Percentiles rank a stretch among this genome's conserved stretches.
Evolutionary conservation across 2,888 invertebrate species (phyloP).

Genomic region (Trachelus tabidus): DNA sequence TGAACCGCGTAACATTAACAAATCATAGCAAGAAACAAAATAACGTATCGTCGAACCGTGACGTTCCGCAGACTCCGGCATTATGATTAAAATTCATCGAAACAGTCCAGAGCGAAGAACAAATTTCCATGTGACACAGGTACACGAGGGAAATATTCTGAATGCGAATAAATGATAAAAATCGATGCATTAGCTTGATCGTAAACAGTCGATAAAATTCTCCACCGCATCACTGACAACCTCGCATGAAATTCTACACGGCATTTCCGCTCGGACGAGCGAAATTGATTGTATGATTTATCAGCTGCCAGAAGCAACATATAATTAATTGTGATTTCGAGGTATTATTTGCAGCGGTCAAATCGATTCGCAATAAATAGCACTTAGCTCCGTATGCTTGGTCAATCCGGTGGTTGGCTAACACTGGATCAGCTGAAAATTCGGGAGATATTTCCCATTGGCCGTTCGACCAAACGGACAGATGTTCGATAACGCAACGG

Average conservation of each 20-base stretch:
- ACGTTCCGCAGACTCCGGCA: not conserved
- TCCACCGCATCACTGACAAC: slow-evolving; percentile 1
- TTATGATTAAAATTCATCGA: not conserved
- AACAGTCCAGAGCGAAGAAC: not conserved
- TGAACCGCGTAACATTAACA: not conserved
- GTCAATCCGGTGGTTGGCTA: slow-evolving; percentile 44
- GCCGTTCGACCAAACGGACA: not conserved
- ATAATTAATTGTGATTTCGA: slow-evolving; percentile 58
- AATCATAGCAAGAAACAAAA: not conserved
- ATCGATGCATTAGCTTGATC: not conserved
- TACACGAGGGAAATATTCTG: slow-evolving; percentile 7
- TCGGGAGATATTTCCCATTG: slow-evolving; percentile 19
- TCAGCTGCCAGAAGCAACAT: slow-evolving; percentile 55
- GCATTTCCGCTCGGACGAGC: slow-evolving; percentile 21
- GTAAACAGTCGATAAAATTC: slow-evolving; percentile 1
- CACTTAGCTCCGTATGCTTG: slow-evolving; percentile 32
- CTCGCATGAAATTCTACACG: slow-evolving; percentile 5
- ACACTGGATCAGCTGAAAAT: slow-evolving; percentile 51
- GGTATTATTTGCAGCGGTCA: slow-evolving; percentile 50
- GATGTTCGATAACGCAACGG: not conserved
- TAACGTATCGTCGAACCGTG: not conserved
- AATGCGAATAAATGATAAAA: not conserved
- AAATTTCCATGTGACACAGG: slow-evolving; percentile 4
- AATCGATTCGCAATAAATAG: slow-evolving; percentile 59
- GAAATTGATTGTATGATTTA: slow-evolving; percentile 60